These are phyloP conservation scores for Pelmatolapia mariae DNA, from an alignment of 2,113 vertebrate species.

Conservation along the genomic window DNA sequence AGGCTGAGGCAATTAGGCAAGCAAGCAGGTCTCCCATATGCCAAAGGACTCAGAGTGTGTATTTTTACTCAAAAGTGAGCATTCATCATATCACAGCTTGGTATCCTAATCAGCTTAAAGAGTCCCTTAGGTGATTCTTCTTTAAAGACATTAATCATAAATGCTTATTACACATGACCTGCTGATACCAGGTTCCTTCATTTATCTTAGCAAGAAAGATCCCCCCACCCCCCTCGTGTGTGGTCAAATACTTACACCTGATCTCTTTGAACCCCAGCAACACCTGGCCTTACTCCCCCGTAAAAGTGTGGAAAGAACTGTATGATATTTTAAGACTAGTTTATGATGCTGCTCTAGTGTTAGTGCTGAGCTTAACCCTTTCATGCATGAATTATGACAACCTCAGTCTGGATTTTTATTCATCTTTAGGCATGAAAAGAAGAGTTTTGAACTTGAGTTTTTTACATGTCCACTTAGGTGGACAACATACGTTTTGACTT, in stretches of 20 bases:
- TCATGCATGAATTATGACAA: not conserved
- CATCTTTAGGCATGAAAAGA: not conserved
- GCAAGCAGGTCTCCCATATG: constrained; percentile 15
- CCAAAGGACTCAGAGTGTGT: constrained; percentile 31
- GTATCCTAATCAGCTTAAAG: constrained; percentile 50
- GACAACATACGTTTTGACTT: not conserved
- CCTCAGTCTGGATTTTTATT: not conserved
- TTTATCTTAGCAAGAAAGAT: constrained; percentile 37
- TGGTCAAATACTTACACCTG: constrained; percentile 49
- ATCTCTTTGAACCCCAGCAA: constrained; percentile 1
- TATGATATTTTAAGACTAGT: not conserved
- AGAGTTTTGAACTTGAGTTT: not conserved
- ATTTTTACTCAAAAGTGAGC: constrained; percentile 38
- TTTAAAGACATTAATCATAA: constrained; percentile 58
- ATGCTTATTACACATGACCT: constrained; percentile 53
- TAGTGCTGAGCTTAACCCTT: not conserved
- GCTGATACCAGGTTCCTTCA: constrained; percentile 34
- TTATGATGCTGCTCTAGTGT: accelerated
- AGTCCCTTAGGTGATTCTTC: constrained; percentile 49
- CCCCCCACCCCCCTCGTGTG: constrained; percentile 1
- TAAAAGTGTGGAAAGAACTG: not conserved
- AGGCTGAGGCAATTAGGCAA: constrained; percentile 26
- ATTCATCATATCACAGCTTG: constrained; percentile 54
- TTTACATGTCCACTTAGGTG: not conserved
- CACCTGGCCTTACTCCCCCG: not conserved